Conservation (phyloP, 2,888 invertebrate species). For the Drosophila pseudotalamancana region DNA sequence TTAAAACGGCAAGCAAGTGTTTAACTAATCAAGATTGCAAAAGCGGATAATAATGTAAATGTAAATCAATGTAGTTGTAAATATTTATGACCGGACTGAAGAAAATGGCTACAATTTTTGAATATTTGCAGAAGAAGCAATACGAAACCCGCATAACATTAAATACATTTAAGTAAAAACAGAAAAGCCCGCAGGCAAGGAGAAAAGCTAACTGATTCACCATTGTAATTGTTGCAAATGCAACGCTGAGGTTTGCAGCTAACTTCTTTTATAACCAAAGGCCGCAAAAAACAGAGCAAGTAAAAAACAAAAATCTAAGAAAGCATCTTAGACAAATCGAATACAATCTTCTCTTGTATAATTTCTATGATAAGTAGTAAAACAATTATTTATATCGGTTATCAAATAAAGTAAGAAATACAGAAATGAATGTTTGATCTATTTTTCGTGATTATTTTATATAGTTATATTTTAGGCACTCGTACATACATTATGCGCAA, state of each 20-base stretch:
- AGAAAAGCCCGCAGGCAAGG: not conserved
- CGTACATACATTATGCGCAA: too few species aligned
- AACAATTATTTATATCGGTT: too few species aligned
- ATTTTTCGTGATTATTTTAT: too few species aligned
- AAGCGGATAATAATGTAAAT: constrained; percentile 10
- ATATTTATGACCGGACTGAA: constrained; percentile 7
- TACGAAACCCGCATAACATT: constrained; percentile 23
- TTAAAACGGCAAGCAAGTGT: not conserved
- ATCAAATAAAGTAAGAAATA: too few species aligned
- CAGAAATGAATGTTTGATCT: too few species aligned
- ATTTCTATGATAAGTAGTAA: too few species aligned
- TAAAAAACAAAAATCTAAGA: too few species aligned
- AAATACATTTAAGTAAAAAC: constrained; percentile 10
- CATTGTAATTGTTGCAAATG: constrained; percentile 30
- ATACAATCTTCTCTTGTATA: not conserved
- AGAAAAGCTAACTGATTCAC: constrained; percentile 1
- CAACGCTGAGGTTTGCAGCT: constrained; percentile 8
- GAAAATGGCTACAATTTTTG: constrained; percentile 1
- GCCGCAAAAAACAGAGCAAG: not conserved
- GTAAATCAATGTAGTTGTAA: constrained; percentile 15
- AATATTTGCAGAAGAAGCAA: not conserved
- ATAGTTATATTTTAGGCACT: too few species aligned
- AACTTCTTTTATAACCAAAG: constrained; percentile 37
- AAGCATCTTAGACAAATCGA: not conserved
- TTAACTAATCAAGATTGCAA: not conserved